Base-by-base conservation (phyloP, 2,888 invertebrate genomes). In the Macaria liturata region DNA sequence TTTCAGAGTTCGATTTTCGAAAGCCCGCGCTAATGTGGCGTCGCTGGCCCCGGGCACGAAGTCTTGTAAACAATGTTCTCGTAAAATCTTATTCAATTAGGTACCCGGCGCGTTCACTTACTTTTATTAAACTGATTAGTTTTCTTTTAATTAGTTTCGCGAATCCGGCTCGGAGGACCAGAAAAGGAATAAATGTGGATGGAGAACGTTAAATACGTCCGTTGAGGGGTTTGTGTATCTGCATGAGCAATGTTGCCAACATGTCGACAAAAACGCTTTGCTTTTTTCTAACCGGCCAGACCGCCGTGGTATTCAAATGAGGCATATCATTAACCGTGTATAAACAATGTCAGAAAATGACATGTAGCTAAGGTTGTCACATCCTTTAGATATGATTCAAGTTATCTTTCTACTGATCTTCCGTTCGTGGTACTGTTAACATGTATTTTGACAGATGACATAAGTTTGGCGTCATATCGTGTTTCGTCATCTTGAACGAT, bases 371-470 rank as follows among this genome's bases (percentile, higher is more conserved):
- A 72, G 80, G 80, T 72, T 82, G 84, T 87, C 81, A 82, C 81
- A 84, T 82, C 82, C 76, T 73, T 75, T 80, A 77, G 59, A 60
- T 60, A 60, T 60, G 56, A 60, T 60, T 60, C 49, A 55, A 61
- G 62, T 48, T 65, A 67, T 68, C 67, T 62, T 46, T 49, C 46
- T 48, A 54, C 52, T 49, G 63, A 68, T 68, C 68, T 63, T 61
- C 75, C 75, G 61, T 79, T 76, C 70, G 65, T 73, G 71, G 74
- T 80, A 80, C 85, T 87, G 90, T 88, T 89, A 90, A 90, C 91
- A 88, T 91, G 81, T 90, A 89, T 91, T 91, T 91, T 91, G 91
- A 91, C 91, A 91, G 86, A 91, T 88, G 91, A 91, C 91, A 91
- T 90, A 91, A 91, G 85, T 91, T 91, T 84, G 84, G 81, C 80